These are phyloP conservation scores for Drosophila affinis DNA, from an alignment of 2,888 invertebrate species.

Conservation along the genomic window DNA sequence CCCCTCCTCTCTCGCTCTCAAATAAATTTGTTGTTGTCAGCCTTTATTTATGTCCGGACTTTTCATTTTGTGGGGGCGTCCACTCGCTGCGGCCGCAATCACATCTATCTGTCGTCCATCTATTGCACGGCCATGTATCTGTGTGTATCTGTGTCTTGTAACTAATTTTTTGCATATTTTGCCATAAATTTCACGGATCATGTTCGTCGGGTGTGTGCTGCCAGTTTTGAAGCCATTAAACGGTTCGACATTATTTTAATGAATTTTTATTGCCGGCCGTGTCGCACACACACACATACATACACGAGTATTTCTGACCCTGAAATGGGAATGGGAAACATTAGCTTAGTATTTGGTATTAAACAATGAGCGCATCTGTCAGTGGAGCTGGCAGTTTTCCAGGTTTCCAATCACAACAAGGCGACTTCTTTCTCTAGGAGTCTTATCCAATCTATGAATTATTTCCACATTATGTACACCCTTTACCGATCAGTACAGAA, in stretches of 20 bases:
- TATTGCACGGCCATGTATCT: not conserved
- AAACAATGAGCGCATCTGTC: slow-evolving; percentile 37
- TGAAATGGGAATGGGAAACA: slow-evolving; percentile 27
- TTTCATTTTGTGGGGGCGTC: slow-evolving; percentile 40
- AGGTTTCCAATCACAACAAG: slow-evolving; percentile 16
- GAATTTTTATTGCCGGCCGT: slow-evolving; percentile 55
- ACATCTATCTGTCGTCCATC: slow-evolving; percentile 37
- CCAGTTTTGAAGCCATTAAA: slow-evolving; percentile 26
- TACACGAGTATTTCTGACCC: slow-evolving; percentile 2
- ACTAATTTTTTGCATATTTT: slow-evolving; percentile 74
- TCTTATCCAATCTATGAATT: slow-evolving; percentile 46
- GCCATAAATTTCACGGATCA: slow-evolving; percentile 62
- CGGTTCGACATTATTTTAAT: slow-evolving; percentile 59
- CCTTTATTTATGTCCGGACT: slow-evolving; percentile 37
- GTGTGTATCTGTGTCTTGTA: slow-evolving; percentile 28
- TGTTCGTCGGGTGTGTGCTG: slow-evolving; percentile 27
- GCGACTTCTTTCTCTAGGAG: slow-evolving; percentile 14
- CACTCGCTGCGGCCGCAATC: slow-evolving; percentile 22
- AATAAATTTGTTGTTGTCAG: slow-evolving; percentile 51
- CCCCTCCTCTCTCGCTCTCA: not conserved
- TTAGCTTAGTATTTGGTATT: slow-evolving; percentile 18
- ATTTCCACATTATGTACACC: slow-evolving; percentile 41
- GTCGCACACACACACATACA: not conserved
- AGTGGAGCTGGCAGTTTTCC: slow-evolving; percentile 1
- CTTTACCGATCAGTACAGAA: not conserved